Base-by-base conservation (phyloP, 2,113 vertebrate genomes). In the Galbula dea region DNA sequence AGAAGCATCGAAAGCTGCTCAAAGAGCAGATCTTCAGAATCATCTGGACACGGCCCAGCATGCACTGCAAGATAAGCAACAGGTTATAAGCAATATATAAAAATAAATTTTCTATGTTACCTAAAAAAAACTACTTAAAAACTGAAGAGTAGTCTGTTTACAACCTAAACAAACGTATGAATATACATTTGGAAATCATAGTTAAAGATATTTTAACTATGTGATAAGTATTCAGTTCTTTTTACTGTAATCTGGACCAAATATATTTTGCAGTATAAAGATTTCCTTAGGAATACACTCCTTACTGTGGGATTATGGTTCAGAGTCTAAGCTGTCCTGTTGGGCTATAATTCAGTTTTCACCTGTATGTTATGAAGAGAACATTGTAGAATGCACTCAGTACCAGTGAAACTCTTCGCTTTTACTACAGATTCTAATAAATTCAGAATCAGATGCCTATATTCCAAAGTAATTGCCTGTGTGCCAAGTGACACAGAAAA, bases 31-130 rank as follows among this genome's bases (percentile, higher is more conserved):
- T 95, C 98, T 99, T 82, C 98, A 99, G 94, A 99, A 99, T 97
- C 99, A 98, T 95, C 97, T 99, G 95, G 99, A 99, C 94, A 99
- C 98, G 15, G 98, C 98, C 59, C 99, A 99, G 81, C 98, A 99
- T 95, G 98, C 99, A 20, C 87, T 99, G 80, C 99, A 99, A 97
- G 99, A 99, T 96, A 99, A 99, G 86, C 99, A 99, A 78, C 99
- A 99, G 98, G 99, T 99, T 98, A 75, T 58, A 85, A 86, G 41
- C 3, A 10, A 30, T 67, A 58, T 81, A 62, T 2, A 52, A 78
- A 7, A 10, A 16, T 71, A 8, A 59, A 73, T 4, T 52, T 71
- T 23, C 81, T 79, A 2, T 51, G 30, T 83, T 69, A 29, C 4
- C 23, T 83, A 77, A 59, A 88, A 59, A 88, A 67, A 65, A 8